phyloP scores from a whole-genome alignment of 2,797 vertebrate species.

The Acridotheres tristis region DNA sequence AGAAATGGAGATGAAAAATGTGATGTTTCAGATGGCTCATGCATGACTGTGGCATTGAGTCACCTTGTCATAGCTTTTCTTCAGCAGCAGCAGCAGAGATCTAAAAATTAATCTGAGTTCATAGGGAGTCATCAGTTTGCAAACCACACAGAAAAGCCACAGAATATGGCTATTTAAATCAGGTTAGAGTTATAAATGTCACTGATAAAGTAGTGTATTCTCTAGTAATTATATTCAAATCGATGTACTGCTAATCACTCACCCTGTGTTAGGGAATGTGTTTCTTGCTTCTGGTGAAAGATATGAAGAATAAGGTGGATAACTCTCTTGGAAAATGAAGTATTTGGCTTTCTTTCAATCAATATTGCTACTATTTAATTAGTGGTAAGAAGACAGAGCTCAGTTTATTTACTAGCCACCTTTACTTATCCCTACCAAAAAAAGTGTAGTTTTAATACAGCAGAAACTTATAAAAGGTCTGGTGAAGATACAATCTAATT shows the following conservation, averaged over 20 bases:
- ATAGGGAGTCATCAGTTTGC: neutral
- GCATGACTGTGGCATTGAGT: neutral
- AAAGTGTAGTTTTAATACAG: neutral
- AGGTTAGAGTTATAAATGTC: neutral
- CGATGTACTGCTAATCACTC: neutral
- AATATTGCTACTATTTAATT: neutral
- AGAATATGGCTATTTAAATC: neutral
- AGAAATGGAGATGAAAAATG: neutral
- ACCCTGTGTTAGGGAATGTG: neutral
- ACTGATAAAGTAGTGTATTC: neutral
- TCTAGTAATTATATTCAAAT: neutral
- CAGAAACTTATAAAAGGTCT: neutral
- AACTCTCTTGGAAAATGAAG: neutral
- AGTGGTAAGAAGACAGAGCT: neutral
- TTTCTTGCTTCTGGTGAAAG: neutral
- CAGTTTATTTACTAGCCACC: neutral
- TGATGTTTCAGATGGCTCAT: neutral
- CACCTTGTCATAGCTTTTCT: neutral
- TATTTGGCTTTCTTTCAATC: neutral
- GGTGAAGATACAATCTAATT: neutral
- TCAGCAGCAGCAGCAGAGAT: neutral
- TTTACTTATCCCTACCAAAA: neutral
- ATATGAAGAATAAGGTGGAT: neutral
- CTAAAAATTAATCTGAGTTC: neutral
- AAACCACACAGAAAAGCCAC: neutral